Evolutionary conservation across 2,113 vertebrate species (phyloP), one percentile per base, ranked within the genome.

Genomic region (Macroglossus sobrinus): DNA sequence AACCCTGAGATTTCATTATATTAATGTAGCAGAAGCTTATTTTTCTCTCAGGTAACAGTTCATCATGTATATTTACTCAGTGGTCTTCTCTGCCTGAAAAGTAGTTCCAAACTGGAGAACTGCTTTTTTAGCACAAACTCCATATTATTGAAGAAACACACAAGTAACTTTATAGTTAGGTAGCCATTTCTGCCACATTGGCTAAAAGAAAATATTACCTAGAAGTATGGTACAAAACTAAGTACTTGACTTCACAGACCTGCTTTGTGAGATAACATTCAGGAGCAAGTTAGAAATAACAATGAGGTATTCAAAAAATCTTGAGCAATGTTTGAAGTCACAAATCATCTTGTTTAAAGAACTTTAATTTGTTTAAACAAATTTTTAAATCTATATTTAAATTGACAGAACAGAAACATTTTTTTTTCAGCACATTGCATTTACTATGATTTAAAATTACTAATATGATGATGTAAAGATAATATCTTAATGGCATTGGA

Each of bases 91-190:
- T 28, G 4, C 59, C 16, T 40, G 13, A 84, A 68, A 19, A 35
- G 13, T 14, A 35, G 8, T 45, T 0, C 0, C 5, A 21, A 64
- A 6, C 2, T 14, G 11, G 1, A 38, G 61, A 16, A 14, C 0
- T 14, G 1, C 28, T 53, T 53, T 53, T n/a, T 26, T 6, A 35
- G 3, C 47, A 35, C 55, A 28, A 33, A 21, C 38, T 63, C 4
- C 13, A 43, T 6, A 13, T 16, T 21, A 55, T 18, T 59, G 3
- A 78, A 84, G 0, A 50, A 10, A n/a, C 13, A 71, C 4, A 68
- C 0, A 7, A 50, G 10, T 8, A 30, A 63, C 11, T 12, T 50
- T n/a, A 0, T 59, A 61, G 21, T 24, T 1, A 82, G 30, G 3
- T 35, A 19, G 4, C 0, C 22, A 45, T 69, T 69, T 63, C 16